These are phyloP conservation scores for Leptatherina wallacei DNA, from an alignment of 2,797 vertebrate genomes.

Conservation along the genomic window DNA sequence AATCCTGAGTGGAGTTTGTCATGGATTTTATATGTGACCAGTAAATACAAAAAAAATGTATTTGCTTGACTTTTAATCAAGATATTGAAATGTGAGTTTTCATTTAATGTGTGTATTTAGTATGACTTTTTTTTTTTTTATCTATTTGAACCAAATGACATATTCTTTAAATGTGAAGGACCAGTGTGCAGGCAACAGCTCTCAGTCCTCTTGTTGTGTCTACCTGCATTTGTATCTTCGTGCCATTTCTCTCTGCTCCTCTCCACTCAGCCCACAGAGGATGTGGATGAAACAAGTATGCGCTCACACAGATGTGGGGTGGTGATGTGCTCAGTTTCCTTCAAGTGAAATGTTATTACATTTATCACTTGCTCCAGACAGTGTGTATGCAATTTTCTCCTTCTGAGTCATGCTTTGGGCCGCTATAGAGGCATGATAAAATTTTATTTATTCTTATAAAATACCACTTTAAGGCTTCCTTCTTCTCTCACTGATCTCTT, in stretches of 20 bases:
- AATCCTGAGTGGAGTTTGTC: constrained; percentile 10
- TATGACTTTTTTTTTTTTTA: constrained; percentile 17
- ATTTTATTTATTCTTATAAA: constrained; percentile 32
- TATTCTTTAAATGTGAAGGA: constrained; percentile 12
- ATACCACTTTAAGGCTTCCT: constrained; percentile 38
- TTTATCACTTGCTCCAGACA: constrained; percentile 43
- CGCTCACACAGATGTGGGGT: not conserved
- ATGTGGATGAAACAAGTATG: not conserved
- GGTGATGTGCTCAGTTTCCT: constrained; percentile 23
- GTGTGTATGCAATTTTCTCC: constrained; percentile 41
- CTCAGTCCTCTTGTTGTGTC: constrained; percentile 23
- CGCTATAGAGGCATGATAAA: constrained; percentile 37
- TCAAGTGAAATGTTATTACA: constrained; percentile 35
- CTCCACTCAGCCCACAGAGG: constrained; percentile 18
- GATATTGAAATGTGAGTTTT: constrained; percentile 17
- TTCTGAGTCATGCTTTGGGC: constrained; percentile 46
- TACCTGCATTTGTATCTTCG: constrained; percentile 36
- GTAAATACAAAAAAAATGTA: constrained; percentile 26
- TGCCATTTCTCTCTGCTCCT: constrained; percentile 29
- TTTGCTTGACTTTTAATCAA: constrained; percentile 7
- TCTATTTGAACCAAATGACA: constrained; percentile 25
- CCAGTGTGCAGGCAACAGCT: constrained; percentile 1
- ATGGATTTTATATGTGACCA: constrained; percentile 22
- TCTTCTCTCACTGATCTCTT: constrained; percentile 10
- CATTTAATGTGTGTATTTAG: constrained; percentile 12